Evolutionary conservation across 2,113 vertebrate species (phyloP), one percentile per base, ranked within the genome.

Genomic region (Nothocercus julius): DNA sequence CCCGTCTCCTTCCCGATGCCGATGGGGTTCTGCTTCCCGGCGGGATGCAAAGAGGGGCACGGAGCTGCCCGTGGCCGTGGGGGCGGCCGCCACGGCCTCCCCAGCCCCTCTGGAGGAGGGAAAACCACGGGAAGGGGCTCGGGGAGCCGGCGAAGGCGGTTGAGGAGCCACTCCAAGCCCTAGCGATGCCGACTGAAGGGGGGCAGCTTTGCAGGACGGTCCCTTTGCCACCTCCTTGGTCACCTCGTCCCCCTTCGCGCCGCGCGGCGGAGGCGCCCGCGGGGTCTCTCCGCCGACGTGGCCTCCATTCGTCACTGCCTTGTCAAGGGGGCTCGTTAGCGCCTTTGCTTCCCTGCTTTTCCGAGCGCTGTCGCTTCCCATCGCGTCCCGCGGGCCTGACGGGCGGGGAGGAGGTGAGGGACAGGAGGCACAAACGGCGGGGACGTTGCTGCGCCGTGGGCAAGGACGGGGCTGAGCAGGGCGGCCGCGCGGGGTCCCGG

Each of bases 281-380:
- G 7, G 90, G 90, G 42, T 27, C 64, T 17, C 30, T 10, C 7
- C 4, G 82, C 58, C 4, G 12, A 4, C 12, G 11, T 8, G 73
- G 73, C 53, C 74, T 63, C 81, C 81, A 89, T 89, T 36, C 86
- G 30, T 93, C 86, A 81, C 91, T 20, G 86, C 75, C 91, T 81
- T 3, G 49, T 85, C 91, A 24, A 14, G 56, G 73, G 42, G 2
- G 32, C 69, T 85, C 47, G 2, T 69, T 80, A 51, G 32, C 85
- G 80, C 75, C 22, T 92, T 69, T 63, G 79, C 75, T 36, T 30
- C 30, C 62, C 80, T 45, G 2, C 66, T 67, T 67, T 16, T 49
- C 54, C n/a, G 54, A 42, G 64, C 49, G 0, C 36, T 13, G 84
- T 59, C 77, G 6, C 83, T 64, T 67, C 13, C 36, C 74, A 25